Percentiles rank a stretch among this genome's conserved stretches.
These are phyloP conservation scores for Drosophila aff. DNA, from an alignment of 1,140 invertebrate genomes.

Conservation along the genomic window DNA sequence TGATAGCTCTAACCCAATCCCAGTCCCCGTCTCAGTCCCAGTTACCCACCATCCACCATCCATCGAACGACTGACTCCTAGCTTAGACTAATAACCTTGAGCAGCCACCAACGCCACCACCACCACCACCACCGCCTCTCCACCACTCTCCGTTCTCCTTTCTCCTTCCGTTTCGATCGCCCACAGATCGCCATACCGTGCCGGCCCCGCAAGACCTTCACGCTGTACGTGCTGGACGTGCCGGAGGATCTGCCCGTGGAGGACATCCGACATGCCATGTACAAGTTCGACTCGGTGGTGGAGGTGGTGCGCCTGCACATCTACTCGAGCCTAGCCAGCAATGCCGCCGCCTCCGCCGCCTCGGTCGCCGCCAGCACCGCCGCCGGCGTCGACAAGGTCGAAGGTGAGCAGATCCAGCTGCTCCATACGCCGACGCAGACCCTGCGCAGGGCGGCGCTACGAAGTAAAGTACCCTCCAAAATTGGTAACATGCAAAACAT, in stretches of 20 bases:
- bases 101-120: conserved; percentile 10
- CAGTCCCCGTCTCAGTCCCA: background rate
- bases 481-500: conserved; percentile 29
- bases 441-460: conserved; percentile 67
- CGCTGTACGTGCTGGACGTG: conserved; percentile 91
- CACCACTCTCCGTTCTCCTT: conserved; percentile 17
- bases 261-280: conserved; percentile 92
- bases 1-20: background rate
- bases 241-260: conserved; percentile 93
- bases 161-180: conserved; percentile 13
- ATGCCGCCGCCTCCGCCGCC: conserved; percentile 24
- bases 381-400: conserved; percentile 73
- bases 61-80: conserved; percentile 22
- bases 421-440: conserved; percentile 61
- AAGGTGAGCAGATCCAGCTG: conserved; percentile 64
- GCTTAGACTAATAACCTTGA: conserved; percentile 17
- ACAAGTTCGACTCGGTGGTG: conserved; percentile 92
- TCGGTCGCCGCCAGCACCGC: conserved; percentile 15
- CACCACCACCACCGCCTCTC: conserved; percentile 5
- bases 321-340: conserved; percentile 79
- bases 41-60: conserved; percentile 6
- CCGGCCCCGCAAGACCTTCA: conserved; percentile 92
- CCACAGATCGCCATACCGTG: conserved; percentile 92
- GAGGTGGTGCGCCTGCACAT: conserved; percentile 89
- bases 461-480: conserved; percentile 68